phyloP scores from a whole-genome alignment of 2,888 invertebrate species.

The Synanthedon tipuliformis region DNA sequence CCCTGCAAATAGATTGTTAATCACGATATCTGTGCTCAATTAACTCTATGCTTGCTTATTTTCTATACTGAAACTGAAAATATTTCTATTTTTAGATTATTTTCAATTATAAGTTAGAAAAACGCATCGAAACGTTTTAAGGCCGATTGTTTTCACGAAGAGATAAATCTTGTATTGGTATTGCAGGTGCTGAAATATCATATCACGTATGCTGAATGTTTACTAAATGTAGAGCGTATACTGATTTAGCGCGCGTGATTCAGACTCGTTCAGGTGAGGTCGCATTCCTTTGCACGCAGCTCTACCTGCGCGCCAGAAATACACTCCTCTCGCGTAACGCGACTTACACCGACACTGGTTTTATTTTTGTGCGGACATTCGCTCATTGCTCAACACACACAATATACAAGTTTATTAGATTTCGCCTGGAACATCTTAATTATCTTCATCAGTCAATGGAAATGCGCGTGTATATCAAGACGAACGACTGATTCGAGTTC shows the following conservation, averaged over 20 bases:
- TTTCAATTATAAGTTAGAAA: no score
- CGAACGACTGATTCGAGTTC: background rate
- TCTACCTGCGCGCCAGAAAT: slow-evolving; percentile 66
- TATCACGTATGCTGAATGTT: background rate
- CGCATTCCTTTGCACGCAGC: slow-evolving; percentile 57
- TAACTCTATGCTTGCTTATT: no score
- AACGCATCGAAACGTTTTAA: no score
- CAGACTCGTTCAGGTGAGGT: slow-evolving; percentile 65
- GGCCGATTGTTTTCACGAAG: no score
- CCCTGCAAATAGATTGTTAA: slow-evolving; percentile 59
- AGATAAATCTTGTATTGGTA: no score
- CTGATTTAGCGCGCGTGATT: slow-evolving; percentile 63
- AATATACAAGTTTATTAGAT: no score
- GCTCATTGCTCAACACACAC: slow-evolving; percentile 18
- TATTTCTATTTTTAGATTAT: no score
- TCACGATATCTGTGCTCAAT: slow-evolving; percentile 17
- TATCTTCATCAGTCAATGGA: no score
- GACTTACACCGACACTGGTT: slow-evolving; percentile 24
- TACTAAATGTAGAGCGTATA: slow-evolving; percentile 35
- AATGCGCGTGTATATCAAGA: no score
- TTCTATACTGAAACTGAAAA: no score
- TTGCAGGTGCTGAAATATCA: background rate
- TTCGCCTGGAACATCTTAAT: no score
- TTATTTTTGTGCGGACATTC: slow-evolving; percentile 33
- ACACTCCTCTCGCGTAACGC: slow-evolving; percentile 41